Evolutionary conservation across 2,797 vertebrate species (phyloP), one percentile per base, ranked within the genome.

Genomic region (Sciurus vulgaris): DNA sequence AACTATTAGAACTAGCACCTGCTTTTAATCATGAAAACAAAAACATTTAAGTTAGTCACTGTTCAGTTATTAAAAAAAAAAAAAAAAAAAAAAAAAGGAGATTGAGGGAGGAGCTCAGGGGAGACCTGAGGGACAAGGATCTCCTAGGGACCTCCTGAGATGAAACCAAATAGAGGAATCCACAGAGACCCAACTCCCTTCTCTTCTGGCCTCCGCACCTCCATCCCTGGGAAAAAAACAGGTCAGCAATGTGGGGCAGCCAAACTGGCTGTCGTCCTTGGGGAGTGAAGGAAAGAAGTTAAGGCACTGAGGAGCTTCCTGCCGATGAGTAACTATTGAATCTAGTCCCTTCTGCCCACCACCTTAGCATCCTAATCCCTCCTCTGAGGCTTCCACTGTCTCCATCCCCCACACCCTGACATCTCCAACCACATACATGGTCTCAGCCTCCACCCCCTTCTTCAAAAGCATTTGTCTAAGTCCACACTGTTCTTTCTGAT

Each of bases 11-110:
- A 63, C 17, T 33, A 33, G 93, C 44, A 63, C 41, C 61, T 76
- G 47, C 63, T 95, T 96, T 85, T 54, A 69, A 77, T 79, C 63
- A 47, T 44, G 54, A 84, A 93, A 74, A 87, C 18, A 49, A n/a
- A 81, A 73, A 89, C 35, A 78, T 54, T 82, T 76, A 28, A 38
- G 22, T 35, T n/a, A 74, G 38, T 84, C 51, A 56, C 5, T 63
- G 44, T 54, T 84, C 72, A 76, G 56, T 49, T 49, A 13, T 49
- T 49, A 10, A 30, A 3, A 35, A 5, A 76, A 54, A 35, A 35
- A n/a, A 78, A 70, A 35, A n/a, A 33, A 41, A 10, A 26, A 33
- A 11, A 11, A 86, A 2, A 7, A 11, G 65, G 20, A 3, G 11
- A 12, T 5, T 81, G 26, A 41, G 35, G 38, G 67, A 61, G 22